A percentile compares a stretch with the other conserved stretches of the same genome.
phyloP scores from a whole-genome alignment of 2,888 invertebrate species.

The Acrocyrtus sp. region DNA sequence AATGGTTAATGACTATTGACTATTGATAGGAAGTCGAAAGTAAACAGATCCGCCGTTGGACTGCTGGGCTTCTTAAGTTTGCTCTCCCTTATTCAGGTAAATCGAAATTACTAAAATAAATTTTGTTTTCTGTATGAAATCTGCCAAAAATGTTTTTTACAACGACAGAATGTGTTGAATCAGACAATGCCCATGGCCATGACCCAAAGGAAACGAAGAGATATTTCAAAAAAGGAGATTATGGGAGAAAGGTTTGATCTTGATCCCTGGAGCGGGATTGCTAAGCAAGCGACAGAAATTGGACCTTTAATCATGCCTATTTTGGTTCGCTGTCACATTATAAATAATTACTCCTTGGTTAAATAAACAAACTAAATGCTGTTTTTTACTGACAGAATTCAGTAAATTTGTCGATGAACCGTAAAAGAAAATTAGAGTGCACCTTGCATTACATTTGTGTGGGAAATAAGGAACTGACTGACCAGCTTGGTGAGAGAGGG shows the following conservation, averaged over 20 bases:
- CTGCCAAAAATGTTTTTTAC: background rate
- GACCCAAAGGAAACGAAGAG: constrained; percentile 14
- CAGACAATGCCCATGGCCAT: constrained; percentile 11
- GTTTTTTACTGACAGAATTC: no score
- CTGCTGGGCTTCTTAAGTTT: constrained; percentile 60
- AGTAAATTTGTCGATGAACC: no score
- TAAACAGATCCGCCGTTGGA: constrained; percentile 61
- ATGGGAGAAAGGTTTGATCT: constrained; percentile 1
- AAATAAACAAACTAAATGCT: no score
- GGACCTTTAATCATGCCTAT: constrained; percentile 19
- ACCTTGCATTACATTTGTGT: constrained; percentile 52
- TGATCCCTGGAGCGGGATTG: no score
- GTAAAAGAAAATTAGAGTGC: no score
- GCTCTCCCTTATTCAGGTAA: constrained; percentile 60
- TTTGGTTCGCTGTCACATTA: no score
- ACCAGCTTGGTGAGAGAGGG: constrained; percentile 44
- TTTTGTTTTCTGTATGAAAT: background rate
- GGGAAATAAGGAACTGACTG: constrained; percentile 47
- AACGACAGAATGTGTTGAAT: constrained; percentile 32
- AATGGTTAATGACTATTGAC: no score
- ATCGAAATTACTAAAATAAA: background rate
- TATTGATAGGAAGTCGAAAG: constrained; percentile 15
- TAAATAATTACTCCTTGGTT: no score
- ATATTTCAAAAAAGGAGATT: background rate
- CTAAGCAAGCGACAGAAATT: background rate